A percentile compares a stretch with the other conserved stretches of the same genome.
Evolutionary conservation across 2,113 vertebrate genomes (phyloP).

Genomic region (Cepphus grylle): DNA sequence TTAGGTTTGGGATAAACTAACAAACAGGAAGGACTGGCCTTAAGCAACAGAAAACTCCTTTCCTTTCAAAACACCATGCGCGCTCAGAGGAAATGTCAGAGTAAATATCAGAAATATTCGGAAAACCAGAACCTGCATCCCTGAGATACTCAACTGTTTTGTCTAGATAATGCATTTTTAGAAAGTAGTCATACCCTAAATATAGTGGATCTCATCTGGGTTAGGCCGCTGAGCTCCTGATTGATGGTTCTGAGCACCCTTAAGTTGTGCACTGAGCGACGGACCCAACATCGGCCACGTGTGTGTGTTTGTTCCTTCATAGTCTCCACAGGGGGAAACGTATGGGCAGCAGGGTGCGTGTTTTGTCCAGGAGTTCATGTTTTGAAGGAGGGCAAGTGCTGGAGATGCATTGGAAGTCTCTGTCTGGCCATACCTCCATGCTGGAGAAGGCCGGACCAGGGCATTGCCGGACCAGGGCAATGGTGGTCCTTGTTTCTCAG

Average conservation of each 20-base stretch:
- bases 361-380: accelerated
- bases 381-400: neutral
- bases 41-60: constrained; percentile 43
- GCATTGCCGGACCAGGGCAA: neutral
- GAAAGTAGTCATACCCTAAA: neutral
- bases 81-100: constrained; percentile 40
- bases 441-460: neutral
- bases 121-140: constrained; percentile 39
- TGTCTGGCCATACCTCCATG: neutral
- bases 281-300: neutral
- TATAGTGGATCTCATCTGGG: neutral
- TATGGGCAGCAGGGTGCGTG: neutral
- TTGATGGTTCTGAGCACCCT: neutral
- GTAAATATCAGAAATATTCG: constrained; percentile 46
- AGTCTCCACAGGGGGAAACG: neutral
- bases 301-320: neutral
- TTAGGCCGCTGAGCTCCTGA: neutral
- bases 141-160: constrained; percentile 31
- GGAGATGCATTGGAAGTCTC: neutral
- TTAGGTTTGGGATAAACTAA: constrained; percentile 10
- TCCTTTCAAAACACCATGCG: neutral
- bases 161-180: constrained; percentile 46
- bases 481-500: neutral
- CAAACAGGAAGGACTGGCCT: constrained; percentile 49
- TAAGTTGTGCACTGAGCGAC: neutral